Conservation (phyloP, 2,113 vertebrate genomes). For the Microtus ochrogaster region DNA sequence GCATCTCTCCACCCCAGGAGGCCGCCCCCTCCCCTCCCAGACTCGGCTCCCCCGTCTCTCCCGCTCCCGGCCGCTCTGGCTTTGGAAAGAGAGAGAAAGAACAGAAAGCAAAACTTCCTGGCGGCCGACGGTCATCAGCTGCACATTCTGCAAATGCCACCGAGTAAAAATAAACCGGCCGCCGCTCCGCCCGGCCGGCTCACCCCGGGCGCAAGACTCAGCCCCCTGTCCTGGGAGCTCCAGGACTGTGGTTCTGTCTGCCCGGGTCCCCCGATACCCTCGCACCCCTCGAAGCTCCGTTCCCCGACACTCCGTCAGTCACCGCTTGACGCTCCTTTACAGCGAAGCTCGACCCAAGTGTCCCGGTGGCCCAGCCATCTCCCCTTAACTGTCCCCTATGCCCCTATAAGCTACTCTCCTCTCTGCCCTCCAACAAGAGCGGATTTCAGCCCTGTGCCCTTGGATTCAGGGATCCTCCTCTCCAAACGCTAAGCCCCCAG, state of each 20-base stretch:
- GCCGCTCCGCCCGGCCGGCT: conserved; percentile 77
- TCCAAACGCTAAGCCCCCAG: background rate
- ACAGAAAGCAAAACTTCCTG: conserved; percentile 85
- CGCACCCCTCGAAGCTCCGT: conserved; percentile 59
- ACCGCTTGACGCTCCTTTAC: background rate
- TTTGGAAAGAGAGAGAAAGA: conserved; percentile 77
- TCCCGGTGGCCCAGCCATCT: background rate
- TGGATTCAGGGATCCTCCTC: background rate
- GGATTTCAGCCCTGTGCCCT: conserved; percentile 5
- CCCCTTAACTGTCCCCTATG: background rate
- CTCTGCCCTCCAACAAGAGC: conserved; percentile 8
- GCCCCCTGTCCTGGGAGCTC: conserved; percentile 61
- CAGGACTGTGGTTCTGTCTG: background rate
- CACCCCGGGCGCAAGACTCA: conserved; percentile 55
- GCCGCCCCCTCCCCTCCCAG: conserved; percentile 50
- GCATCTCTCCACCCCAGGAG: conserved; percentile 8
- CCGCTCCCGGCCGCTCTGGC: conserved; percentile 59
- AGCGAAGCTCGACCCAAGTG: conserved; percentile 36
- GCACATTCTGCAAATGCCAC: conserved; percentile 87
- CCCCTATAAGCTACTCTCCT: conserved; percentile 21
- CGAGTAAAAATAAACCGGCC: conserved; percentile 87
- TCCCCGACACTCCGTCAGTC: background rate
- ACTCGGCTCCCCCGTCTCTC: conserved; percentile 43
- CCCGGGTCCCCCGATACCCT: conserved; percentile 16
- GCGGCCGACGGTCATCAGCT: conserved; percentile 86